phyloP scores from a whole-genome alignment of 2,113 vertebrate species.

The Tyrannus savana region DNA sequence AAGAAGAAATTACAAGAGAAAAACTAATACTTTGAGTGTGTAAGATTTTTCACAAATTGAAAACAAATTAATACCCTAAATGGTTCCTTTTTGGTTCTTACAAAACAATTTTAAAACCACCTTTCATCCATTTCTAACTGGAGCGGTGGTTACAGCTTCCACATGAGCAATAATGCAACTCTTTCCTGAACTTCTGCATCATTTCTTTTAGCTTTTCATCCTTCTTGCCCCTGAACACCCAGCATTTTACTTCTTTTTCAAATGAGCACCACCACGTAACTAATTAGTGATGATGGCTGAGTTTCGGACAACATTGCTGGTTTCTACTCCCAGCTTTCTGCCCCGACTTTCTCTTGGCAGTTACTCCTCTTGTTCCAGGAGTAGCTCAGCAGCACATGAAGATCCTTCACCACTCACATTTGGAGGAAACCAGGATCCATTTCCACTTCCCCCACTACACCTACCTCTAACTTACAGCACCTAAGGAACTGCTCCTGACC shows the following conservation, averaged over 20 bases:
- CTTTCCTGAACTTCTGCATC: background rate
- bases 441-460: background rate
- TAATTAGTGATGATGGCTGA: background rate
- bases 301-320: background rate
- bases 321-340: background rate
- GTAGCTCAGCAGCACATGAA: background rate
- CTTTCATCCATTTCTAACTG: background rate
- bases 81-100: background rate
- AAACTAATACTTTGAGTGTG: background rate
- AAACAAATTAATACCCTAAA: background rate
- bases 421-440: background rate
- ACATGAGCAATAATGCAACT: background rate
- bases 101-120: background rate
- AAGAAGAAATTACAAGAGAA: background rate
- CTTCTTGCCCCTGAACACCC: background rate
- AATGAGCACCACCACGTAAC: background rate
- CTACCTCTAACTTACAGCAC: conserved; percentile 8
- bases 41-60: background rate
- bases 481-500: background rate
- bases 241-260: background rate
- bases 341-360: background rate
- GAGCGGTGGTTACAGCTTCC: background rate
- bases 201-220: background rate
- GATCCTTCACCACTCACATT: background rate
- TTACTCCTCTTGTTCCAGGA: background rate